Evolutionary conservation across 2,888 invertebrate species (phyloP).

Genomic region (Cerceris rybyensis): DNA sequence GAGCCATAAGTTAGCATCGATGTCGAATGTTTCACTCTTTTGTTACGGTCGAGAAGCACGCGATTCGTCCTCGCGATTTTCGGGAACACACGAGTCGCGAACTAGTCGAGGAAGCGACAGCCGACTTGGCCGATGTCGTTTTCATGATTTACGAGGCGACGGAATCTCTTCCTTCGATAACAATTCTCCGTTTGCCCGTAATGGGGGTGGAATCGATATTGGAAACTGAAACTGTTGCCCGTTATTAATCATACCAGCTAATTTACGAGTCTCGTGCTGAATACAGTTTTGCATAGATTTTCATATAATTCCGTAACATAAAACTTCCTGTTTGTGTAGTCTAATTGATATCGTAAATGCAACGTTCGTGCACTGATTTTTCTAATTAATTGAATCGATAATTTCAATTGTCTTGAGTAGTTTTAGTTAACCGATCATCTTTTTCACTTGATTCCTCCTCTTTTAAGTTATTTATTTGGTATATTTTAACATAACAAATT

Average conservation of each 20-base stretch:
- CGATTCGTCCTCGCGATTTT: constrained; percentile 55
- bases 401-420: too few species aligned
- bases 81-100: constrained; percentile 38
- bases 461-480: too few species aligned
- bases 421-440: too few species aligned
- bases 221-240: constrained; percentile 21
- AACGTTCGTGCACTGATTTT: too few species aligned
- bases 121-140: constrained; percentile 44
- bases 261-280: too few species aligned
- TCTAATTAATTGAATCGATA: too few species aligned
- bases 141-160: constrained; percentile 56
- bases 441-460: too few species aligned
- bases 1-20: constrained; percentile 56
- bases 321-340: too few species aligned
- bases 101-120: constrained; percentile 42
- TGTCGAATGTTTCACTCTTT: constrained; percentile 59
- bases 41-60: constrained; percentile 61
- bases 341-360: too few species aligned
- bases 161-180: constrained; percentile 34
- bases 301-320: neutral
- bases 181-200: constrained; percentile 21
- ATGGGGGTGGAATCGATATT: constrained; percentile 8
- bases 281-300: neutral
- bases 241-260: constrained; percentile 16
- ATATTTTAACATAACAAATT: too few species aligned